A percentile compares a stretch with the other conserved stretches of the same genome.
These are phyloP conservation scores for Macropodus opercularis DNA, from an alignment of 2,797 vertebrate species.

Conservation along the genomic window DNA sequence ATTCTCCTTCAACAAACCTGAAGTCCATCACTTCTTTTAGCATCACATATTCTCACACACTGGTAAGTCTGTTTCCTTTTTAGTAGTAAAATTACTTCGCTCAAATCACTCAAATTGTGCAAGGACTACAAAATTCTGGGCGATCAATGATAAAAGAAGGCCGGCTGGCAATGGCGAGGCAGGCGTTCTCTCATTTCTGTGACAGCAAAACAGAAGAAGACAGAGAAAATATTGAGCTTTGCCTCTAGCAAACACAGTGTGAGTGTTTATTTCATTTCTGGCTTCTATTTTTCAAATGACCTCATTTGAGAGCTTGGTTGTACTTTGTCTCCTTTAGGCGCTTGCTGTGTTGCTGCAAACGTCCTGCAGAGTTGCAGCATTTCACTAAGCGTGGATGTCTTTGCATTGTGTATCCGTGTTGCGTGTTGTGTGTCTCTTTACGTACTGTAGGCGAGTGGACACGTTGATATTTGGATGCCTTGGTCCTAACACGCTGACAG, in stretches of 20 bases:
- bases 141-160: background rate
- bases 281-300: conserved; percentile 43
- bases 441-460: background rate
- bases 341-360: conserved; percentile 31
- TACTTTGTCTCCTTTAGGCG: conserved; percentile 35
- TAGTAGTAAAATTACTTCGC: conserved; percentile 1
- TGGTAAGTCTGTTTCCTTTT: conserved; percentile 1
- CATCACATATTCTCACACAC: background rate
- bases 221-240: conserved; percentile 18
- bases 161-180: conserved; percentile 11
- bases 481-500: too few relatives aligned
- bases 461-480: background rate
- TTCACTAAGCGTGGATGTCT: conserved; percentile 31
- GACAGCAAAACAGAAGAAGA: conserved; percentile 17
- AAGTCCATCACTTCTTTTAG: background rate
- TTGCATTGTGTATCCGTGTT: conserved; percentile 11
- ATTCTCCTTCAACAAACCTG: background rate
- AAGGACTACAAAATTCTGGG: background rate
- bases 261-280: conserved; percentile 38
- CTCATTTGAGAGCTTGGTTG: conserved; percentile 41
- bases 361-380: conserved; percentile 18
- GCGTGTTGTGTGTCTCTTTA: background rate
- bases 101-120: conserved; percentile 33
- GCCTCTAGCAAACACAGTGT: conserved; percentile 22
- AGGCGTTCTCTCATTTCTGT: background rate